These are phyloP conservation scores for Craseonycteris thonglongyai DNA, from an alignment of 2,113 vertebrate genomes.

Conservation along the genomic window DNA sequence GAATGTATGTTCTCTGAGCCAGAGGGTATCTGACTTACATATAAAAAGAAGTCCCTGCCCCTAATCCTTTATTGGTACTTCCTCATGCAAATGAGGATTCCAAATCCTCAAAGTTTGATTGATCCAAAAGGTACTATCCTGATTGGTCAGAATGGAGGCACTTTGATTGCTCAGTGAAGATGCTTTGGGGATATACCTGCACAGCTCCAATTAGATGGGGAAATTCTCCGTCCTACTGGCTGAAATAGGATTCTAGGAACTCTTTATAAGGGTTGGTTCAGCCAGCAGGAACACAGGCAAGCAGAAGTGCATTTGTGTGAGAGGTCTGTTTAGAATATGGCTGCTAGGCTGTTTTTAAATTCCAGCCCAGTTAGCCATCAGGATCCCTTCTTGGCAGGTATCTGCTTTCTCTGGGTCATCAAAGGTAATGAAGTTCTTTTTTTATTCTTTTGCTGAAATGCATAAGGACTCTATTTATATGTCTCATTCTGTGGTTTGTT, in stretches of 20 bases:
- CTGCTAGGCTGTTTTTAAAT: neutral
- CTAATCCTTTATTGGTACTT: neutral
- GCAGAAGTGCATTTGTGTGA: neutral
- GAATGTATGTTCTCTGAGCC: too few relatives aligned
- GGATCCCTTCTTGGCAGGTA: neutral
- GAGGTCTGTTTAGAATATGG: neutral
- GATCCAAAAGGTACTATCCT: neutral
- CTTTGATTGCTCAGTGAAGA: neutral
- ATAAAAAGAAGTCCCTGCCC: neutral
- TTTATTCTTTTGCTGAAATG: conserved; percentile 53
- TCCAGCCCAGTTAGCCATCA: neutral
- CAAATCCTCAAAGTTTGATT: neutral
- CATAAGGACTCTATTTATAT: neutral
- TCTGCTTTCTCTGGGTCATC: neutral
- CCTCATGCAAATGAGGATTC: neutral
- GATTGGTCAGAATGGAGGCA: neutral
- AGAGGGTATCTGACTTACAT: neutral
- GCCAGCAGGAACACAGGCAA: neutral
- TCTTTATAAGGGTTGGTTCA: neutral
- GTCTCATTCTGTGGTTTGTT: neutral
- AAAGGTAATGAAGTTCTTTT: conserved; percentile 33
- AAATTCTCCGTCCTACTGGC: neutral
- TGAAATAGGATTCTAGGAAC: neutral
- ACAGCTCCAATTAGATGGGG: too few relatives aligned
- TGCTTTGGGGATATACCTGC: neutral